A percentile compares a stretch with the other conserved stretches of the same genome.
These are phyloP conservation scores for Leistus spinibarbis DNA, from an alignment of 2,888 invertebrate genomes.

Conservation along the genomic window DNA sequence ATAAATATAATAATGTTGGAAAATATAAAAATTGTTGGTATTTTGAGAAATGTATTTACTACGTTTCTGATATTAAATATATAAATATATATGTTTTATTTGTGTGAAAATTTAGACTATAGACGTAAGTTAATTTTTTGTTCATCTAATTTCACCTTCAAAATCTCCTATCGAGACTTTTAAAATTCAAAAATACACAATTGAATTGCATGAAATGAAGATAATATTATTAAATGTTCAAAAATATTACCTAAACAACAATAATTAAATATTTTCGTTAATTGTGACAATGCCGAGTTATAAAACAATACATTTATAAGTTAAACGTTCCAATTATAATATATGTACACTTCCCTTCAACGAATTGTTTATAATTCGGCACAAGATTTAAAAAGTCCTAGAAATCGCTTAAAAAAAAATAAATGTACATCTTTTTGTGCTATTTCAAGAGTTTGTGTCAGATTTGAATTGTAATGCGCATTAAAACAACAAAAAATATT, in stretches of 20 bases:
- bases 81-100: slow-evolving; percentile 10
- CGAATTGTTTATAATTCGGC: neutral
- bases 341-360: neutral
- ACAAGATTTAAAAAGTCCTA: neutral
- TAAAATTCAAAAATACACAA: slow-evolving; percentile 32
- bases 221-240: slow-evolving; percentile 36
- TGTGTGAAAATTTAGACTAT: neutral
- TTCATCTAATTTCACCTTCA: neutral
- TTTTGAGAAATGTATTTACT: slow-evolving; percentile 19
- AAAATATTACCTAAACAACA: neutral
- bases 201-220: slow-evolving; percentile 34
- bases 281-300: neutral
- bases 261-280: neutral
- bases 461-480: slow-evolving; percentile 30
- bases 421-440: slow-evolving; percentile 35
- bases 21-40: slow-evolving; percentile 25
- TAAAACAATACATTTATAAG: neutral
- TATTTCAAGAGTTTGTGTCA: slow-evolving; percentile 27
- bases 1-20: slow-evolving; percentile 26
- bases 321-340: neutral
- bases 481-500: slow-evolving; percentile 12
- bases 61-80: slow-evolving; percentile 13
- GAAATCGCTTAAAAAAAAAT: neutral
- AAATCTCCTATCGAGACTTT: neutral
- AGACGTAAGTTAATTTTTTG: neutral